Evolutionary conservation across 1,140 invertebrate species (phyloP), one percentile per base, ranked within the genome.

Genomic region (Diuraphis noxia): DNA sequence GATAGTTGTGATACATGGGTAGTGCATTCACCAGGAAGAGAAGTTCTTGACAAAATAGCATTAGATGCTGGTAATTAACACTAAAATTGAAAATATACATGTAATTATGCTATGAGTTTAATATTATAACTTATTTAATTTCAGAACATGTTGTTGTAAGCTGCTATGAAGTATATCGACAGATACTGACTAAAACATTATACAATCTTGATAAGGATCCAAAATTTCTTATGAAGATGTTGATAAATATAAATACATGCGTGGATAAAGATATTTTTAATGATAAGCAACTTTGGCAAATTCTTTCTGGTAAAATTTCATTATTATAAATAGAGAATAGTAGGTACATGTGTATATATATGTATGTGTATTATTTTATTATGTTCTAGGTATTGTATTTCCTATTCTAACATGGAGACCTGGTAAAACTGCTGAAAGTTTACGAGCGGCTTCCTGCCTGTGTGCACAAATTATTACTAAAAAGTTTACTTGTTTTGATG

Each of bases 401-500:
- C 96, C 96, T 2, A 96, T 96, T 93, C 94, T 98, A 91, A 94
- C 96, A 25, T 98, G 98, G 98, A 94, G 95, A 36, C 96, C 97
- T n/a, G 98, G 98, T 1, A 95, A 96, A 43, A 96, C 96, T 34
- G 96, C 97, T 0, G 96, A 96, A 93, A 96, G 97, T 9, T 95
- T 98, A 92, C 94, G 98, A 88, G 97, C 97, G 1, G 96, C 97
- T 77, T 96, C 97, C 21, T 95, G 96, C 6, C 96, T 96, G 17
- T 97, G 97, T 92, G 93, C 98, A 2, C 96, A 82, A n/a, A 91
- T 30, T 38, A 91, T 91, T 38, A 63, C 10, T 40, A 38, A 79
- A 17, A 91, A 91, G 19, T 52, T 82, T 23, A 40, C 43, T 40
- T 38, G 34, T 49, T 82, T 82, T 82, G n/a, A 79, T 40, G 43